Evolutionary conservation across 2,888 invertebrate genomes (phyloP).

Genomic region (Apeira syringaria): DNA sequence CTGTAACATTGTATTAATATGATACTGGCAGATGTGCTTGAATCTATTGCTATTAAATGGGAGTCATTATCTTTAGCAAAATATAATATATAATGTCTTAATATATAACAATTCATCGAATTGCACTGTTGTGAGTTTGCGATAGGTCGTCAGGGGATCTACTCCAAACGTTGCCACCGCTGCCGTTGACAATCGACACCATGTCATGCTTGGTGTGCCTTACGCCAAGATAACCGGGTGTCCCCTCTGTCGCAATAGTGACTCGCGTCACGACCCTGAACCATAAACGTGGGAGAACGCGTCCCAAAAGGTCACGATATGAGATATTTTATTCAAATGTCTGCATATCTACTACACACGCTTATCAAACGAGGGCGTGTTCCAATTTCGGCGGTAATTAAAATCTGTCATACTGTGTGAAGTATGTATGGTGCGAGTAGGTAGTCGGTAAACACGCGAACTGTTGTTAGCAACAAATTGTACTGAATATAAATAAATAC

Average conservation of each 20-base stretch:
- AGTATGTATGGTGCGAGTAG: neutral
- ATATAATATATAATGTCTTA: no score
- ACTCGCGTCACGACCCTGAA: slow-evolving; percentile 70
- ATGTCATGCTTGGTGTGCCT: slow-evolving; percentile 43
- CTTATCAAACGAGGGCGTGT: slow-evolving; percentile 31
- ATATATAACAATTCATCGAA: slow-evolving; percentile 27
- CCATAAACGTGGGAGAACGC: slow-evolving; percentile 58
- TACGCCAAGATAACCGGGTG: slow-evolving; percentile 71
- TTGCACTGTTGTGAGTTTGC: slow-evolving; percentile 29
- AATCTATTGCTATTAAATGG: slow-evolving; percentile 21
- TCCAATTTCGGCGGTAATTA: slow-evolving; percentile 9
- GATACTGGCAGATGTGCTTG: slow-evolving; percentile 8
- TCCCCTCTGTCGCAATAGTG: slow-evolving; percentile 65
- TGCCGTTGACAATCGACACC: slow-evolving; percentile 40
- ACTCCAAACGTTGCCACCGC: no score
- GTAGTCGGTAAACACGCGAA: neutral
- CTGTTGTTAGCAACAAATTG: neutral
- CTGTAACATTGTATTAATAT: neutral
- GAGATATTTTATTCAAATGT: slow-evolving; percentile 38
- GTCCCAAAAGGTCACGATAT: slow-evolving; percentile 48
- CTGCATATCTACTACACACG: slow-evolving; percentile 16
- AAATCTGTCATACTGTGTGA: slow-evolving; percentile 5
- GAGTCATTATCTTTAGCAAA: slow-evolving; percentile 23
- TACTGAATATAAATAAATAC: no score
- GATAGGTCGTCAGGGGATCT: slow-evolving; percentile 11